These are phyloP conservation scores for Agrotis segetum DNA, from an alignment of 2,888 invertebrate species.

Conservation along the genomic window DNA sequence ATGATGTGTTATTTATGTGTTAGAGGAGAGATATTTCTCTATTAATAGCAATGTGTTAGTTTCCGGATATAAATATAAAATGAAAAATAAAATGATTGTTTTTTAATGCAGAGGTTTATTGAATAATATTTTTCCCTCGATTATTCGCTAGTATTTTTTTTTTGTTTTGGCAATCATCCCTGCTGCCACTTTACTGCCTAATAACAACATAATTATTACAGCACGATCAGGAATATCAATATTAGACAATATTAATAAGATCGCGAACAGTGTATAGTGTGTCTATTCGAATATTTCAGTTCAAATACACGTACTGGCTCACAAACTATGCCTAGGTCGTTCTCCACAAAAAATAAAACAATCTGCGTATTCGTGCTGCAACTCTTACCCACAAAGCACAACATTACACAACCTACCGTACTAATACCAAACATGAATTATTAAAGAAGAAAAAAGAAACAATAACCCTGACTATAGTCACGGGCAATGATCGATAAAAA, in stretches of 20 bases:
- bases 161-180: too few species aligned
- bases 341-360: conserved; percentile 34
- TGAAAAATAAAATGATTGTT: too few species aligned
- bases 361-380: conserved; percentile 28
- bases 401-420: conserved; percentile 29
- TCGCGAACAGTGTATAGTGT: too few species aligned
- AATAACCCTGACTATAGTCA: conserved; percentile 59
- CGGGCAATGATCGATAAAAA: conserved; percentile 63
- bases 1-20: conserved; percentile 20
- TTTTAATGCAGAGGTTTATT: too few species aligned
- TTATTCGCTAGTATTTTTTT: too few species aligned
- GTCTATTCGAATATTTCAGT: too few species aligned
- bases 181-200: too few species aligned
- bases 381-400: conserved; percentile 12
- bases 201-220: too few species aligned
- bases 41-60: neutral
- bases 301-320: neutral
- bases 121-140: too few species aligned
- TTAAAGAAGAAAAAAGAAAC: conserved; percentile 13
- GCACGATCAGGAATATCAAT: too few species aligned
- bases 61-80: conserved; percentile 7
- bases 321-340: conserved; percentile 22
- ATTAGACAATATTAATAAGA: too few species aligned
- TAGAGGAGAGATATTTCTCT: conserved; percentile 16
- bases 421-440: conserved; percentile 15